Percentiles rank a stretch among this genome's conserved stretches.
Evolutionary conservation across 2,797 vertebrate genomes (phyloP).

Genomic region (Falco cherrug): DNA sequence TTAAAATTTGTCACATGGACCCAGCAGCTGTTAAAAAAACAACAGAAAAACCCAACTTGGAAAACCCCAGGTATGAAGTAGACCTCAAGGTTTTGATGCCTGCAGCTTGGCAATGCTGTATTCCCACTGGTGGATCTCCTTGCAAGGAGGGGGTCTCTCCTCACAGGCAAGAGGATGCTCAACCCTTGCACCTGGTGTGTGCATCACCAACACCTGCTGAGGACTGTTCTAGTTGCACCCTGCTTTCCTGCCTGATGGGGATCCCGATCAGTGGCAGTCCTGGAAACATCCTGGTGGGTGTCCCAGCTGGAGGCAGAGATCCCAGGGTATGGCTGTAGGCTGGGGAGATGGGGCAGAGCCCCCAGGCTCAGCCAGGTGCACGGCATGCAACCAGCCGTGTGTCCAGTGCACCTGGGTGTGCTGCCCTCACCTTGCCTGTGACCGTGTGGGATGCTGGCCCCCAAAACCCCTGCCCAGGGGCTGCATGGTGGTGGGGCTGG

Average conservation of each 20-base stretch:
- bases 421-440: background rate
- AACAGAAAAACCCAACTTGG: background rate
- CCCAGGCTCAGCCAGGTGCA: accelerated
- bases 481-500: accelerated
- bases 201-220: accelerated
- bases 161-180: background rate
- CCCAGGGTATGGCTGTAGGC: background rate
- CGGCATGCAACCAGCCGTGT: background rate
- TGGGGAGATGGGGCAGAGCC: background rate
- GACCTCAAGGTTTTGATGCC: background rate
- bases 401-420: background rate
- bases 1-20: background rate
- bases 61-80: background rate
- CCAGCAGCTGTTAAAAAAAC: background rate
- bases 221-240: background rate
- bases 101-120: background rate
- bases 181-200: background rate
- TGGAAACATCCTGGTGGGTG: accelerated
- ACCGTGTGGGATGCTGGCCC: background rate
- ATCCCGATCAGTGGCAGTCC: background rate
- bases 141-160: background rate
- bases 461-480: background rate
- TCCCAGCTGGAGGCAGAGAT: background rate
- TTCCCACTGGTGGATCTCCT: background rate
- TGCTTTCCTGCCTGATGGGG: background rate